Evolutionary conservation across 2,888 invertebrate genomes (phyloP).

Genomic region (Thereva unica): DNA sequence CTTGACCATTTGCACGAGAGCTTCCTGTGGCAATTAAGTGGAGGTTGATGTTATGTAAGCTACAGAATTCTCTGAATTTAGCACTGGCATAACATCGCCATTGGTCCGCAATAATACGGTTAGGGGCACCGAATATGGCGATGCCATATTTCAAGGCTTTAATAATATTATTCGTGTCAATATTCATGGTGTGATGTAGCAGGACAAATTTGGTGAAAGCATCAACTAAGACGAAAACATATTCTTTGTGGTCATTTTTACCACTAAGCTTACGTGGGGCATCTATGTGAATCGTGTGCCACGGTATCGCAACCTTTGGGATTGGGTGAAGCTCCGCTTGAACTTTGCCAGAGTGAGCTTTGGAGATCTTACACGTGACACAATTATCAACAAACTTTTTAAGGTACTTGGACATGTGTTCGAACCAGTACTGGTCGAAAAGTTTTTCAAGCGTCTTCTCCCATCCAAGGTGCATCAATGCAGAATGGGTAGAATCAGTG

Average conservation of each 20-base stretch:
- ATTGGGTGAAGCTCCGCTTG: constrained; percentile 48
- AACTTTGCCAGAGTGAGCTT: constrained; percentile 40
- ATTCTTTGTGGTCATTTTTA: not conserved
- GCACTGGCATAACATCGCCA: constrained; percentile 2
- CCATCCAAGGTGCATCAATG: constrained; percentile 34
- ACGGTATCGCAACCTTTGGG: not conserved
- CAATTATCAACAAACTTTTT: constrained; percentile 47
- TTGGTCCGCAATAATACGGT: constrained; percentile 1
- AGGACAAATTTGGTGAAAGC: constrained; percentile 14
- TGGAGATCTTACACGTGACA: constrained; percentile 1
- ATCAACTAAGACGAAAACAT: not conserved
- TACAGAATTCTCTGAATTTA: not conserved
- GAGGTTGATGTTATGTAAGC: not conserved
- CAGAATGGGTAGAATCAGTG: too few species aligned
- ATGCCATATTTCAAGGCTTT: not conserved
- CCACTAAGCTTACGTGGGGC: not conserved
- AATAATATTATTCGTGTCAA: not conserved
- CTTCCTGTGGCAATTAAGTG: not conserved
- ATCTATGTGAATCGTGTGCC: constrained; percentile 10
- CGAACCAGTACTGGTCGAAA: constrained; percentile 53
- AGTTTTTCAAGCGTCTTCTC: constrained; percentile 45
- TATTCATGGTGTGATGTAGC: not conserved
- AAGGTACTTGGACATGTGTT: constrained; percentile 50
- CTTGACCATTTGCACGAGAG: constrained; percentile 2
- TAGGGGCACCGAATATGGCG: not conserved